Conservation (phyloP, 1,140 invertebrate genomes). For the Schlechtendalia chinensis region DNA sequence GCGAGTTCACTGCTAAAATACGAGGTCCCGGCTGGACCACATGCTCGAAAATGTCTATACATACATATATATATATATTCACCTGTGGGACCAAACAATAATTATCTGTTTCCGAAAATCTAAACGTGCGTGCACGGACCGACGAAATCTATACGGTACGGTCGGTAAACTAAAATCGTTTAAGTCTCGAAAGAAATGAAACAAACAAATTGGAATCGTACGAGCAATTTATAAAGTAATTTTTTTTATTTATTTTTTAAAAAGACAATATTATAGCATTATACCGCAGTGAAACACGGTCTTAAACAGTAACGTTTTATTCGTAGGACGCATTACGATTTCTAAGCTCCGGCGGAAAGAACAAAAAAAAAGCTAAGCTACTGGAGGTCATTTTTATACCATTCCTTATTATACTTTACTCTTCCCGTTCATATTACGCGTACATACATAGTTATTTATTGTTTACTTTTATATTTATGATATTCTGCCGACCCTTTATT, state of each 20-base stretch:
- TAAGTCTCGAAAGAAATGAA: too few relatives aligned
- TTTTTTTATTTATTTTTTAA: too few relatives aligned
- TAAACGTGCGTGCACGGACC: background rate
- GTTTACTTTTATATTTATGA: conserved; percentile 44
- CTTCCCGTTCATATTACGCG: background rate
- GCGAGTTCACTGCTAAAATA: conserved; percentile 8
- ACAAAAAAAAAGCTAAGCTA: background rate
- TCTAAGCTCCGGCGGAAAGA: background rate
- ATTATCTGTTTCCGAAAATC: background rate
- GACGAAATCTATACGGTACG: too few relatives aligned
- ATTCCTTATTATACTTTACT: background rate
- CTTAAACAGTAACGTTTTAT: background rate
- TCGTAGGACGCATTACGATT: background rate
- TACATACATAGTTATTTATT: conserved; percentile 30
- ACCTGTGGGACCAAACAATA: background rate
- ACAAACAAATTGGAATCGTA: too few relatives aligned
- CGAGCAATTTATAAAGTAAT: too few relatives aligned
- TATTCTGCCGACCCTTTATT: conserved; percentile 36
- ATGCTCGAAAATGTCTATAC: background rate
- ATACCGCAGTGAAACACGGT: background rate
- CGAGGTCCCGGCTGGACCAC: background rate
- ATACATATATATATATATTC: too few relatives aligned
- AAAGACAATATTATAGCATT: too few relatives aligned
- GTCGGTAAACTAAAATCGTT: too few relatives aligned
- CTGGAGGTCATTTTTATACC: conserved; percentile 28